Conservation (phyloP, 37 sponge, comb jelly and placozoan genomes). For the Beroe ovata region DNA sequence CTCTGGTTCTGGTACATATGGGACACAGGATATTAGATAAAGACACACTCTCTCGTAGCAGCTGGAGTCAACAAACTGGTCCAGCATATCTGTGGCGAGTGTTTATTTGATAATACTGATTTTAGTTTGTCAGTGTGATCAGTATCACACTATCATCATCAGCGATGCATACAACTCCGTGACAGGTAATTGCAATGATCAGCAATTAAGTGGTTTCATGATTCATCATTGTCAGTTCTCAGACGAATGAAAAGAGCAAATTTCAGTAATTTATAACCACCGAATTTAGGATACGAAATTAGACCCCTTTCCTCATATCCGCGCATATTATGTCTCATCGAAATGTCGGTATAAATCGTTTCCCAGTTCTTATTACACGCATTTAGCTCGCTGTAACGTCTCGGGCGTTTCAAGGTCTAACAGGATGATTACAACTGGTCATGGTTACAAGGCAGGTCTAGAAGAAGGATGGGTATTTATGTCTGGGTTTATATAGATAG, state of each 20-base stretch:
- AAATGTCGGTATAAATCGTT: not conserved
- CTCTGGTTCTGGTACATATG: constrained; percentile 95
- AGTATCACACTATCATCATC: no score
- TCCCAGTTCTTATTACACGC: not conserved
- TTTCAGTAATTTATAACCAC: no score
- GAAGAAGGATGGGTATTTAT: not conserved
- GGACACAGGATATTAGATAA: constrained; percentile 91
- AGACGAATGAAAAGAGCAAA: no score
- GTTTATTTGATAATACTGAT: no score
- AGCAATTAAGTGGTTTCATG: no score
- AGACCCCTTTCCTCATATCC: no score
- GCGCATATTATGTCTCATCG: no score
- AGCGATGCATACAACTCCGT: no score
- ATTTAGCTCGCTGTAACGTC: not conserved
- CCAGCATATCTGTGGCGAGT: constrained; percentile 49
- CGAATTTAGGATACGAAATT: not conserved
- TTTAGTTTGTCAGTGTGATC: no score
- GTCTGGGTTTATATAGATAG: not conserved
- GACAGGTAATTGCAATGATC: no score
- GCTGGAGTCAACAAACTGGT: constrained; percentile 45
- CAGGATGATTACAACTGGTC: not conserved
- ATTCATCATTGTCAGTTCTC: no score
- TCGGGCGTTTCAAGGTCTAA: no score
- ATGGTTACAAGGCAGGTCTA: not conserved
- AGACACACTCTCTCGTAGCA: constrained; percentile 88